Evolutionary conservation across 1,140 invertebrate genomes (phyloP), one percentile per base, ranked within the genome.

Genomic region (Mamestra configurata): DNA sequence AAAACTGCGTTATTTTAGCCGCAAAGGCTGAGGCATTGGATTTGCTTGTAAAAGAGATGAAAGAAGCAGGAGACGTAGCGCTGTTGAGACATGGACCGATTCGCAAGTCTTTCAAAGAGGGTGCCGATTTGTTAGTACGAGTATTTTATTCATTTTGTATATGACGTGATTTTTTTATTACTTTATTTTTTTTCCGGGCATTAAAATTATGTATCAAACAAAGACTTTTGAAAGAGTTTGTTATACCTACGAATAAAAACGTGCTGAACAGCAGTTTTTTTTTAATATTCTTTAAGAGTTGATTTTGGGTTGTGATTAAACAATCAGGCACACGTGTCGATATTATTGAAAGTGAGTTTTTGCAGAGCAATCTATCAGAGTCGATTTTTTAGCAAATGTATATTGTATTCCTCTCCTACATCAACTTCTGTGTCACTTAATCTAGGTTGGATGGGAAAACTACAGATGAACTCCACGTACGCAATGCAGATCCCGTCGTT

Each of bases 1-100:
- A 46, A 72, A 13, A 53, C 27, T 35, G 43, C 35, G 49, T 82
- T 81, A 72, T 76, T 85, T 72, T 46, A 93, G 92, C 72, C 31
- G 85, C 87, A 75, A 93, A 91, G 77, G 92, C 90, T 4, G 88
- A 89, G 82, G 85, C 85, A 4, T 76, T 94, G 0, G 88, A 89
- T 43, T 72, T 85, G 20, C 64, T 94, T 18, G 84, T 90, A 70
- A 80, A 89, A 55, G 66, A 87, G 35, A 90, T 94, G 89, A 85
- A 87, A 15, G 71, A 84, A 13, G 79, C 82, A 6, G 84, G 84
- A 43, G 82, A 85, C 2, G 82, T 79, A 72, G 86, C 91, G 11
- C 76, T 94, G 8, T 76, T 94, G 18, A 86, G 92, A 35, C 92
- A 93, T 73, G 92, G 92, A n/a, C 82, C 79, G 35, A 82, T 92